Conservation (phyloP, 1,140 invertebrate genomes). For the Proales similis region DNA sequence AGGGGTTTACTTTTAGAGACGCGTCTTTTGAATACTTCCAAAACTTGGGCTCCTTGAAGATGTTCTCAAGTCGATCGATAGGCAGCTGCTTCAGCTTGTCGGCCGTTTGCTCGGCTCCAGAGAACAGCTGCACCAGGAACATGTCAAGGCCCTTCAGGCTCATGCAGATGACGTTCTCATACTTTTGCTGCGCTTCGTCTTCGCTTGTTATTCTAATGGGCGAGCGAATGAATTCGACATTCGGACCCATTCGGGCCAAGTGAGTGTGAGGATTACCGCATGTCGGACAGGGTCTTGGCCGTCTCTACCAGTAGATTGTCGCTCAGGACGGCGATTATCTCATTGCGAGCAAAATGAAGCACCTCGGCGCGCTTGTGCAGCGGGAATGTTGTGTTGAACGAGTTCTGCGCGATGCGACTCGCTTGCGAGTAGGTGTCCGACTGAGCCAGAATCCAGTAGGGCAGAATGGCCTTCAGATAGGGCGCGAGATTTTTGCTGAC, state of each 20-base stretch:
- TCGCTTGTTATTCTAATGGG: conserved; percentile 46
- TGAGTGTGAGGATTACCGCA: conserved; percentile 12
- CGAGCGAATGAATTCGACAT: conserved; percentile 25
- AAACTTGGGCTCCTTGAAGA: conserved; percentile 62
- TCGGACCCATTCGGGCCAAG: too few species aligned
- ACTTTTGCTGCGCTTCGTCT: conserved; percentile 68
- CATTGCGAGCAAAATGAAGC: conserved; percentile 58
- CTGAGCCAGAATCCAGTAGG: conserved; percentile 62
- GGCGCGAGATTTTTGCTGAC: conserved; percentile 67
- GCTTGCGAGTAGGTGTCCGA: conserved; percentile 73
- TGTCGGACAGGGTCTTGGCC: conserved; percentile 24
- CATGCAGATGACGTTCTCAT: conserved; percentile 62
- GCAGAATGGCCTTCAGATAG: conserved; percentile 66
- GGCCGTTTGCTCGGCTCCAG: conserved; percentile 39
- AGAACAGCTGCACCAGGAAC: conserved; percentile 47
- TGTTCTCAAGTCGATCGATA: conserved; percentile 38
- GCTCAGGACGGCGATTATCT: conserved; percentile 64
- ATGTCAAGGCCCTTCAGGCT: conserved; percentile 63
- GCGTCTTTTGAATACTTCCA: conserved; percentile 61
- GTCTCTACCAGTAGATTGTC: conserved; percentile 40
- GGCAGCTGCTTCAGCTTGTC: conserved; percentile 38
- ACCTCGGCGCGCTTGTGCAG: conserved; percentile 63
- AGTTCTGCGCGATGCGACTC: conserved; percentile 62
- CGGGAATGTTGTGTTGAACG: conserved; percentile 66
- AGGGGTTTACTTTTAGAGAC: conserved; percentile 37